Conservation (phyloP, 2,888 invertebrate species). For the Diaperis boleti region DNA sequence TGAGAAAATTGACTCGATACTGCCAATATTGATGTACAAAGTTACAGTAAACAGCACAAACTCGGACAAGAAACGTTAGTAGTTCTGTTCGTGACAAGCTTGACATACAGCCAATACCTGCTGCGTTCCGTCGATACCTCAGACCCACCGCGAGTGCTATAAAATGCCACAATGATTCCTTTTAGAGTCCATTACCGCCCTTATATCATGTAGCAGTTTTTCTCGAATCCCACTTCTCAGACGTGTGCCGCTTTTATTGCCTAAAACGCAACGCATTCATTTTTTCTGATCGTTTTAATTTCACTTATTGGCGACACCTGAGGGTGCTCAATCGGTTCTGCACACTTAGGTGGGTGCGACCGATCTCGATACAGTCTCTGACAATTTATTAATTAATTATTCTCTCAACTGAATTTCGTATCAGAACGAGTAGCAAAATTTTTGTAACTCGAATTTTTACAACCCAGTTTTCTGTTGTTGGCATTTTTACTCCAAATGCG, state of each 20-base stretch:
- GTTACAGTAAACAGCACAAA: slow-evolving; percentile 41
- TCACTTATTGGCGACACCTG: no score
- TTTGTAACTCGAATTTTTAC: no score
- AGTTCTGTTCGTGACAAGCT: slow-evolving; percentile 45
- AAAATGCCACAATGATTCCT: slow-evolving; percentile 55
- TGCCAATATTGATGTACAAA: slow-evolving; percentile 41
- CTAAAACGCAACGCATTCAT: slow-evolving; percentile 8
- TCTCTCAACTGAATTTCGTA: no score
- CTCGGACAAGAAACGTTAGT: slow-evolving; percentile 41
- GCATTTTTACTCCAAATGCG: no score
- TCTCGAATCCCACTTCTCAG: slow-evolving; percentile 8
- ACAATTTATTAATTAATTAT: no score
- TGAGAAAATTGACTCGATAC: slow-evolving; percentile 41
- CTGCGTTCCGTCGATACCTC: slow-evolving; percentile 37
- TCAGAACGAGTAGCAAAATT: no score
- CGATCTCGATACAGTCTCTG: no score
- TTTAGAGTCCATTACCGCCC: slow-evolving; percentile 54
- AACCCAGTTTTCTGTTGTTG: no score
- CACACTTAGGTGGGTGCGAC: no score
- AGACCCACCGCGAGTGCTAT: slow-evolving; percentile 45
- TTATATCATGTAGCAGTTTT: slow-evolving; percentile 47
- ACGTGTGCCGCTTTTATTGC: slow-evolving; percentile 30
- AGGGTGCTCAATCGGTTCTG: no score
- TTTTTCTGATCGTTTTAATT: no score
- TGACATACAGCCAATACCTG: slow-evolving; percentile 48